phyloP scores from a whole-genome alignment of 2,888 invertebrate genomes.

The Morpho helenor region DNA sequence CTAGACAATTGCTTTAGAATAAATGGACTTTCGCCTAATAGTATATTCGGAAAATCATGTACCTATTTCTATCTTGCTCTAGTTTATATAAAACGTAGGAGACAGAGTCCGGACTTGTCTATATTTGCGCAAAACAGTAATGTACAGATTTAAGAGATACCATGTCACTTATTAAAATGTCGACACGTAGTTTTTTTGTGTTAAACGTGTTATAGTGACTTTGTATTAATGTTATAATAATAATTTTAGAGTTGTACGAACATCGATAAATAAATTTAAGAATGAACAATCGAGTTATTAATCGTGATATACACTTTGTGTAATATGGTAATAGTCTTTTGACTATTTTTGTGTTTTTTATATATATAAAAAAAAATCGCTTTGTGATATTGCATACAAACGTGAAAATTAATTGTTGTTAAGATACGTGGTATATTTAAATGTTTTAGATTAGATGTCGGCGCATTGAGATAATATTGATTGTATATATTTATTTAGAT shows the following conservation, averaged over 20 bases:
- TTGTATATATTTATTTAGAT: constrained; percentile 43
- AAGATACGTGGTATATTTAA: constrained; percentile 5
- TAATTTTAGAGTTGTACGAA: constrained; percentile 1
- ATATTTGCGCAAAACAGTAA: neutral
- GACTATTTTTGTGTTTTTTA: constrained; percentile 51
- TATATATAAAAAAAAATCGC: constrained; percentile 44
- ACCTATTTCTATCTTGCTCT: neutral
- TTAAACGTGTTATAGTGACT: constrained; percentile 23
- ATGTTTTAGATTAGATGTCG: constrained; percentile 21
- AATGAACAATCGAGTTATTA: constrained; percentile 13
- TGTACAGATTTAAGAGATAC: constrained; percentile 9
- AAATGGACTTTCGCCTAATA: neutral
- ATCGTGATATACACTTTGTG: constrained; percentile 34
- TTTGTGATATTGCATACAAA: constrained; percentile 62
- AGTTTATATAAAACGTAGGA: neutral
- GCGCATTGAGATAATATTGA: constrained; percentile 24
- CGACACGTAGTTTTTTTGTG: constrained; percentile 21
- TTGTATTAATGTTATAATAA: constrained; percentile 2
- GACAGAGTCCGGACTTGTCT: neutral
- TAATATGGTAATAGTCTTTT: constrained; percentile 44
- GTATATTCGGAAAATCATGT: neutral
- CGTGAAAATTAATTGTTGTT: constrained; percentile 30
- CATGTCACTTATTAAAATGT: constrained; percentile 19
- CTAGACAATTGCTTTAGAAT: neutral
- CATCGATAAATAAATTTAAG: constrained; percentile 14